These are phyloP conservation scores for Nycticorax nycticorax DNA, from an alignment of 2,113 vertebrate species.

Conservation along the genomic window DNA sequence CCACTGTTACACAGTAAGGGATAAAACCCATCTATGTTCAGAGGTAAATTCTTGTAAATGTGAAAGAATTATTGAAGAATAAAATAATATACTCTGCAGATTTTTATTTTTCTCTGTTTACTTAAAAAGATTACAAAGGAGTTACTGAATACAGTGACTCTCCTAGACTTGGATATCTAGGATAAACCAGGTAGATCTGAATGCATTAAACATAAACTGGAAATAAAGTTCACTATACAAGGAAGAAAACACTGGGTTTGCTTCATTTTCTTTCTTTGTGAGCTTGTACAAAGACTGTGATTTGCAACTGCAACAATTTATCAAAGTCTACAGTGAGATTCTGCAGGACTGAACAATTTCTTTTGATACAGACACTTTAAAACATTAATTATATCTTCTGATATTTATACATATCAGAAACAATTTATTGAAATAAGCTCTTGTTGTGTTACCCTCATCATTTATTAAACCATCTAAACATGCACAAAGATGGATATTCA, in stretches of 20 bases:
- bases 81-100: background rate
- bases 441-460: background rate
- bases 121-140: background rate
- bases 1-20: background rate
- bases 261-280: background rate
- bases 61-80: background rate
- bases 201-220: background rate
- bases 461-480: background rate
- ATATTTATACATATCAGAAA: background rate
- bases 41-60: background rate
- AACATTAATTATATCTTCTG: background rate
- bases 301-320: background rate
- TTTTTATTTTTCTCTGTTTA: background rate
- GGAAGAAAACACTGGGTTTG: background rate
- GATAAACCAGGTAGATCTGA: background rate
- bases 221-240: background rate
- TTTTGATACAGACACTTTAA: background rate
- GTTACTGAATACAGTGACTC: background rate
- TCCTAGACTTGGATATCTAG: background rate
- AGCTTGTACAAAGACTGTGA: background rate
- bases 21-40: background rate
- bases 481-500: background rate
- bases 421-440: background rate
- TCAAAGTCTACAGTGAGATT: background rate
- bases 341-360: background rate